These are phyloP conservation scores for Chaenodraco wilsoni DNA, from an alignment of 2,797 vertebrate genomes.

Conservation along the genomic window DNA sequence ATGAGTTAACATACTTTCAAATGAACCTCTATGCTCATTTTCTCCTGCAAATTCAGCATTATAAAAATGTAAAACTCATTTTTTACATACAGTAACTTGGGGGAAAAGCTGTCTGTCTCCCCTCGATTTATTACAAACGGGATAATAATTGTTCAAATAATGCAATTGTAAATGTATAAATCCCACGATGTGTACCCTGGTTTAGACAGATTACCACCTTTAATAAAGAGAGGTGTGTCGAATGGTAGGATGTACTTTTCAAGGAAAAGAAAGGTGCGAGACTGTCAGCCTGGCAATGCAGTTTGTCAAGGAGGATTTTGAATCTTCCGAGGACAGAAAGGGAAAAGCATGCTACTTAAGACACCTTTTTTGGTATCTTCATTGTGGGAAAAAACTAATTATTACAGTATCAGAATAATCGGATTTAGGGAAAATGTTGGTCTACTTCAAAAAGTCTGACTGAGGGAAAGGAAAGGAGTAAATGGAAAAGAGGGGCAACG, in stretches of 20 bases:
- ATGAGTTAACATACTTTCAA: background rate
- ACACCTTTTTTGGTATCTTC: conserved; percentile 30
- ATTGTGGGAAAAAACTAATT: conserved; percentile 13
- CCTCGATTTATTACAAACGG: background rate
- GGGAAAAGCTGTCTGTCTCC: conserved; percentile 3
- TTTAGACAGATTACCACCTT: conserved; percentile 49
- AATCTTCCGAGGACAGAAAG: conserved; percentile 39
- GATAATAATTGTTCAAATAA: conserved; percentile 39
- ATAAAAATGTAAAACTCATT: conserved; percentile 8
- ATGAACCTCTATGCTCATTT: background rate
- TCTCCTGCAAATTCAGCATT: background rate
- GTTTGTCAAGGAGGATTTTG: conserved; percentile 57
- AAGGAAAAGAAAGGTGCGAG: conserved; percentile 29
- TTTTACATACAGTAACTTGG: conserved; percentile 17
- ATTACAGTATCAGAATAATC: conserved; percentile 22
- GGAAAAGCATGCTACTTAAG: conserved; percentile 15
- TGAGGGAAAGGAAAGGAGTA: conserved; percentile 8
- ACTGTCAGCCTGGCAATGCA: conserved; percentile 40
- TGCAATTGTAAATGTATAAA: conserved; percentile 37
- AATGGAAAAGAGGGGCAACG: background rate
- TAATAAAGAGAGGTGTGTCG: conserved; percentile 35
- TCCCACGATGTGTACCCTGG: conserved; percentile 28
- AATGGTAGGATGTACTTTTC: conserved; percentile 40
- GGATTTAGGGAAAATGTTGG: conserved; percentile 42
- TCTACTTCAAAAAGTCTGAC: conserved; percentile 23